These are phyloP conservation scores for Calidris pygmaea DNA, from an alignment of 2,113 vertebrate species.

Conservation along the genomic window DNA sequence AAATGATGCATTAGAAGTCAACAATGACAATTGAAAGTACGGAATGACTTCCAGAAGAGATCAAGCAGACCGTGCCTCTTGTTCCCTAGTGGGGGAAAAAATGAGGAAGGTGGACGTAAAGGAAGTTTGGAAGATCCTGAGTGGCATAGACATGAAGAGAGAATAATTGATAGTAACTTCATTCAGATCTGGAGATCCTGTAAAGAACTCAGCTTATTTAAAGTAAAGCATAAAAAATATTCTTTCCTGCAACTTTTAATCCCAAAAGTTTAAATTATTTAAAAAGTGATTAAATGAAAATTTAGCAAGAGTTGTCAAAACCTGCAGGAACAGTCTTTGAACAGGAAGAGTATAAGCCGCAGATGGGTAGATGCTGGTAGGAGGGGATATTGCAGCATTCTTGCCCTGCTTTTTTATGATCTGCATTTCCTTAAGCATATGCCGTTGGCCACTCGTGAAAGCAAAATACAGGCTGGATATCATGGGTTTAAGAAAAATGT, in stretches of 20 bases:
- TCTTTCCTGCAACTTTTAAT: neutral
- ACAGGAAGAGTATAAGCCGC: neutral
- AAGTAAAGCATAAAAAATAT: neutral
- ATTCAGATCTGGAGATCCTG: neutral
- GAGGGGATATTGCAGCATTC: neutral
- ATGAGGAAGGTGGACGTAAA: neutral
- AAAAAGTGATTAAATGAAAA: neutral
- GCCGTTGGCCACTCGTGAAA: neutral
- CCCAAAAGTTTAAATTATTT: neutral
- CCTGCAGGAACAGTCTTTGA: neutral
- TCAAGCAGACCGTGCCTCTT: neutral
- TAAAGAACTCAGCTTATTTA: neutral
- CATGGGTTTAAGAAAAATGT: neutral
- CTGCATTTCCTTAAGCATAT: neutral
- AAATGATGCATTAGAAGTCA: neutral
- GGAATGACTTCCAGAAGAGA: neutral
- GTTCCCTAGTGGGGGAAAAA: neutral
- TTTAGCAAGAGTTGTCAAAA: neutral
- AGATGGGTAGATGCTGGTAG: neutral
- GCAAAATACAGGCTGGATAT: neutral
- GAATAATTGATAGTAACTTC: neutral
- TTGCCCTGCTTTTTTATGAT: conserved; percentile 18
- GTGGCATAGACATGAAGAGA: neutral
- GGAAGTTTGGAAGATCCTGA: neutral
- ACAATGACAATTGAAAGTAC: neutral